Percentiles rank a stretch among this genome's conserved stretches.
These are phyloP conservation scores for Oophaga pumilio DNA, from an alignment of 2,113 vertebrate species.

Conservation along the genomic window DNA sequence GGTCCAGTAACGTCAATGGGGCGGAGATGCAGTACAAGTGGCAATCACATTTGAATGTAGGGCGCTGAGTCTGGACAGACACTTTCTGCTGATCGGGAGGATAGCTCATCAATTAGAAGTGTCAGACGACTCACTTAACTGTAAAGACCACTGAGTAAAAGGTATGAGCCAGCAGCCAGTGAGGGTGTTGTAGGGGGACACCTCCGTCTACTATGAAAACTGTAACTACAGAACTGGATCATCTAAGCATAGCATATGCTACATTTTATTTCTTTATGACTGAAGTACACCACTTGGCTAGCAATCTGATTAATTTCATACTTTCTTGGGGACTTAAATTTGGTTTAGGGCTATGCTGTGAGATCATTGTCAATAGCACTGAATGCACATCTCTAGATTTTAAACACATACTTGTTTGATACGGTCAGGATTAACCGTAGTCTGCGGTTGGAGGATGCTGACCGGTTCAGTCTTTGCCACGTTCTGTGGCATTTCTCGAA, in stretches of 20 bases:
- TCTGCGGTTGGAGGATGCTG: slow-evolving; percentile 98
- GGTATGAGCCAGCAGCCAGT: background rate
- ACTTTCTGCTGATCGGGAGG: background rate
- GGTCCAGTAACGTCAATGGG: background rate
- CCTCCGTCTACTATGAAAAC: background rate
- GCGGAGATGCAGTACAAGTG: background rate
- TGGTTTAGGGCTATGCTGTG: background rate
- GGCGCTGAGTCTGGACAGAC: background rate
- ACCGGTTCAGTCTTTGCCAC: slow-evolving; percentile 98
- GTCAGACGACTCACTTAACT: background rate
- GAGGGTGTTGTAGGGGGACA: background rate
- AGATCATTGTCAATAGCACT: background rate
- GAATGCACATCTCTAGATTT: background rate
- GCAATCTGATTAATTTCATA: background rate
- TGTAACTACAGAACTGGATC: background rate
- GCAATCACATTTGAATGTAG: background rate
- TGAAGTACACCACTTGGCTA: background rate
- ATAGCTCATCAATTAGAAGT: background rate
- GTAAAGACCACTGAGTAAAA: background rate
- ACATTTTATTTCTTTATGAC: background rate
- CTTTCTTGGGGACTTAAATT: background rate
- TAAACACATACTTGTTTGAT: slow-evolving; percentile 94
- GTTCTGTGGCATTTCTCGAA: slow-evolving; percentile 99
- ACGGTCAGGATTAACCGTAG: slow-evolving; percentile 97
- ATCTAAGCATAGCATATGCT: background rate